These are phyloP conservation scores for Nixonia krombeini DNA, from an alignment of 1,140 invertebrate species.

Conservation along the genomic window DNA sequence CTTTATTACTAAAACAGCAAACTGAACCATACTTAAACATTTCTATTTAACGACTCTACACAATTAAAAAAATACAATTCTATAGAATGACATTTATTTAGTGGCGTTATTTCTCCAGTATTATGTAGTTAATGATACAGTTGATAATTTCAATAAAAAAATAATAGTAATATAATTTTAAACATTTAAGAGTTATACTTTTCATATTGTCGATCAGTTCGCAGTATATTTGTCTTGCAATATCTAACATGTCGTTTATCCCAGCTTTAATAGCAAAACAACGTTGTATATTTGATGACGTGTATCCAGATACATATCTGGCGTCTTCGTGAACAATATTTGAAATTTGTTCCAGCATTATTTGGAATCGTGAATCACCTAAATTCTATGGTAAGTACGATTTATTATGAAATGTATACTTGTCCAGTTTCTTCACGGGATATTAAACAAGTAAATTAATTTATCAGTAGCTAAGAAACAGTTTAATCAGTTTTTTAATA, in stretches of 20 bases:
- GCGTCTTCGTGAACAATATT: constrained; percentile 82
- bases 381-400: constrained; percentile 57
- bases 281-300: constrained; percentile 80
- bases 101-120: too few relatives aligned
- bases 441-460: too few relatives aligned
- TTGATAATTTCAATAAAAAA: too few relatives aligned
- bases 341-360: constrained; percentile 77
- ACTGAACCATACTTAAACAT: too few relatives aligned
- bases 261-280: constrained; percentile 87
- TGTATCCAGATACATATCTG: constrained; percentile 78
- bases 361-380: constrained; percentile 69
- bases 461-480: too few relatives aligned
- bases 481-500: too few relatives aligned
- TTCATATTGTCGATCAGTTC: constrained; percentile 85
- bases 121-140: too few relatives aligned
- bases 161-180: too few relatives aligned
- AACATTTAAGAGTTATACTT: too few relatives aligned
- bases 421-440: neutral
- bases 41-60: neutral
- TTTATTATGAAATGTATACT: constrained; percentile 1
- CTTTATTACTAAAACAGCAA: too few relatives aligned
- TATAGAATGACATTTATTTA: too few relatives aligned
- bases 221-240: constrained; percentile 83
- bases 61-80: constrained; percentile 17
- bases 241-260: constrained; percentile 82